Conservation (phyloP, 2,888 invertebrate genomes). For the Aporophyla lueneburgensis region DNA sequence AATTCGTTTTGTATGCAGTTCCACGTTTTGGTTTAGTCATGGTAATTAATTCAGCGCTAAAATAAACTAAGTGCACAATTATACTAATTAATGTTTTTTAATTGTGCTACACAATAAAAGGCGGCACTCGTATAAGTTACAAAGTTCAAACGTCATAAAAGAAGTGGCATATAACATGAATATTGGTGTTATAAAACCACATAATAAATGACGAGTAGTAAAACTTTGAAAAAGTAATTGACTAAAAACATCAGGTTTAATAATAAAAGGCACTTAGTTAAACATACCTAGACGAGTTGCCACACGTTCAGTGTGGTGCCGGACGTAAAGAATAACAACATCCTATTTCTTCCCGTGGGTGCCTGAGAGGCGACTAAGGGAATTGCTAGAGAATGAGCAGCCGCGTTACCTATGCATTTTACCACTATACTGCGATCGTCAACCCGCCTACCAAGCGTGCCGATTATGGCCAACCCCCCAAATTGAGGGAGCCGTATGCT, state of each 20-base stretch:
- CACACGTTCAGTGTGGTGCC: too few relatives aligned
- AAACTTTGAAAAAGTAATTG: neutral
- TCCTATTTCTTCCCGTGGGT: too few relatives aligned
- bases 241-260: neutral
- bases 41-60: neutral
- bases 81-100: conserved; percentile 3
- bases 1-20: neutral
- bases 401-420: too few relatives aligned
- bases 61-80: conserved; percentile 7
- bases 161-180: conserved; percentile 10
- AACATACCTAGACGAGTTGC: neutral
- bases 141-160: conserved; percentile 19
- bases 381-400: too few relatives aligned
- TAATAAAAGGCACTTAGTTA: neutral
- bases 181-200: conserved; percentile 10
- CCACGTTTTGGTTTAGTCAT: conserved; percentile 29
- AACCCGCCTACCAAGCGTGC: too few relatives aligned
- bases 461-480: too few relatives aligned
- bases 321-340: too few relatives aligned
- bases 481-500: too few relatives aligned
- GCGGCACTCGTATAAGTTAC: conserved; percentile 1
- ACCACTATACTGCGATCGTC: too few relatives aligned
- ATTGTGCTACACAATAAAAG: neutral
- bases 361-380: too few relatives aligned
- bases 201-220: neutral